Evolutionary conservation across 2,113 vertebrate species (phyloP).

Genomic region (Podarcis muralis): DNA sequence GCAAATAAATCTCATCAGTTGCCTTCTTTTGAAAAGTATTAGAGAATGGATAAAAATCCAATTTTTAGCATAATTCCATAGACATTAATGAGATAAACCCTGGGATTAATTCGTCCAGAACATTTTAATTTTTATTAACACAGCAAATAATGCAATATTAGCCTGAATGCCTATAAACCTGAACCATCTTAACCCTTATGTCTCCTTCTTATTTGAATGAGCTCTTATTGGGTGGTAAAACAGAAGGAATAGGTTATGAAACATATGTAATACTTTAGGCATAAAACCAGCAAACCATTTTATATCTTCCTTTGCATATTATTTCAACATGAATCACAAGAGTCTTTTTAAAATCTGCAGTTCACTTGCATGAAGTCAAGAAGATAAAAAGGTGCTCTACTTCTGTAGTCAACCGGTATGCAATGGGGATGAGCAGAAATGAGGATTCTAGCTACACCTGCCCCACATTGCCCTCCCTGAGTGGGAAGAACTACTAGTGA

Average conservation of each 20-base stretch:
- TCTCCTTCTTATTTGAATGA: not conserved
- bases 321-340: not conserved
- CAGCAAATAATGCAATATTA: not conserved
- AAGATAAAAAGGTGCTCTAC: not conserved
- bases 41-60: slow-evolving; percentile 13
- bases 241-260: not conserved
- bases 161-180: not conserved
- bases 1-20: slow-evolving; percentile 1
- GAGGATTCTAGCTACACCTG: no score
- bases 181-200: not conserved
- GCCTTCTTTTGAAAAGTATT: not conserved
- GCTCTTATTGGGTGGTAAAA: not conserved
- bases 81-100: not conserved
- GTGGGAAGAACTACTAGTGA: no score
- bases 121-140: slow-evolving; percentile 5
- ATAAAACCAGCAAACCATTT: not conserved
- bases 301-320: not conserved
- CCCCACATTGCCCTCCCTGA: no score
- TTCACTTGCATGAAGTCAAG: not conserved
- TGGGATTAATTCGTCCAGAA: not conserved
- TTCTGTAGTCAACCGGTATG: no score
- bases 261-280: not conserved
- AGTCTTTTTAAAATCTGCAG: not conserved
- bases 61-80: not conserved
- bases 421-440: no score